Evolutionary conservation across 37 sponge, comb jelly and placozoan genomes (phyloP).

Genomic region (Beroe ovata): DNA sequence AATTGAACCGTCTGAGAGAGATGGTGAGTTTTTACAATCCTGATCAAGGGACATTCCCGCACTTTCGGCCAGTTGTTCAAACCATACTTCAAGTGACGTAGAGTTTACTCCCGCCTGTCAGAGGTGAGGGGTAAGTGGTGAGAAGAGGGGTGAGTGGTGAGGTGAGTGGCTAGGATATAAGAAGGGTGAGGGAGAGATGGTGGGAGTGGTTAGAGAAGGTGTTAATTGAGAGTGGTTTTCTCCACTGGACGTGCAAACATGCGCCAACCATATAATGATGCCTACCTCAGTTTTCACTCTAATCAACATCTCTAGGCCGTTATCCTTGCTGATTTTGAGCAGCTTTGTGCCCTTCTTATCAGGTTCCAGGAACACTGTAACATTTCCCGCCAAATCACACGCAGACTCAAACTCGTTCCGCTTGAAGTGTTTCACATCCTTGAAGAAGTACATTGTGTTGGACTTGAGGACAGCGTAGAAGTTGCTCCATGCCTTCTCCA

Average conservation of each 20-base stretch:
- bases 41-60: background rate
- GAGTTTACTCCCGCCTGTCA: constrained; percentile 51
- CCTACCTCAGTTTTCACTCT: constrained; percentile 23
- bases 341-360: constrained; percentile 40
- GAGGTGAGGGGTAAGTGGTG: too few relatives aligned
- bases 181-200: too few relatives aligned
- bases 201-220: too few relatives aligned
- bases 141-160: too few relatives aligned
- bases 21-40: background rate
- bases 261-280: too few relatives aligned
- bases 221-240: too few relatives aligned
- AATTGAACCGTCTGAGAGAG: background rate
- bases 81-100: background rate
- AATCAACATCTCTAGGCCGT: constrained; percentile 49
- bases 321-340: constrained; percentile 7
- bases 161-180: too few relatives aligned
- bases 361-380: background rate
- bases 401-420: constrained; percentile 57
- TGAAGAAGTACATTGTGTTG: constrained; percentile 61
- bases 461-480: constrained; percentile 55
- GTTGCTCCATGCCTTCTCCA: constrained; percentile 40
- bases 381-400: background rate
- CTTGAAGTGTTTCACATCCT: constrained; percentile 58
- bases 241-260: too few relatives aligned
- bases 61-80: background rate